Evolutionary conservation across 35 echinoderm and acorn worm genomes (phyloP).

Genomic region (Hemicentrotus pulcherrimus): DNA sequence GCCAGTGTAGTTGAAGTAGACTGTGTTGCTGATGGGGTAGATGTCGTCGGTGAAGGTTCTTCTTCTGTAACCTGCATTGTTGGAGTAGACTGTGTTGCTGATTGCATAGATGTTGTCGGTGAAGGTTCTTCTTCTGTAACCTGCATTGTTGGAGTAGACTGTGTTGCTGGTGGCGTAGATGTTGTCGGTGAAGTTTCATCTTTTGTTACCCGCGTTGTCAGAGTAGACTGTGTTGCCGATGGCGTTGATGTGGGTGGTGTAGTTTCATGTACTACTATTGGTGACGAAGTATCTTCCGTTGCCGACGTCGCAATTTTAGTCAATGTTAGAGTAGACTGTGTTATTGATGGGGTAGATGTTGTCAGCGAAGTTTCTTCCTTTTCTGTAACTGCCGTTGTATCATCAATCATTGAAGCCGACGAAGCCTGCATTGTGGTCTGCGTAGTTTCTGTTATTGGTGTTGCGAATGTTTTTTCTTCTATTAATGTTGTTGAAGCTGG

Average conservation of each 20-base stretch:
- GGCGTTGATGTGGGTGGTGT: not conserved
- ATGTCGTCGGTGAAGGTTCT: not conserved
- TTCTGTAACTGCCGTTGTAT: not conserved
- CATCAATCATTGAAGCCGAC: not conserved
- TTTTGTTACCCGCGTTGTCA: too few relatives aligned
- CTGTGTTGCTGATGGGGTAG: not conserved
- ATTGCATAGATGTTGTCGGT: not conserved
- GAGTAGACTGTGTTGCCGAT: not conserved
- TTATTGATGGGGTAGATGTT: not conserved
- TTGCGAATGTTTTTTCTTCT: not conserved
- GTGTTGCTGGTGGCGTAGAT: not conserved
- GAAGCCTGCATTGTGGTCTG: not conserved
- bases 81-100: not conserved
- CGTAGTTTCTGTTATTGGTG: not conserved
- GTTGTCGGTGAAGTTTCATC: not conserved
- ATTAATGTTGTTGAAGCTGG: slow-evolving; percentile 19
- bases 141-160: not conserved
- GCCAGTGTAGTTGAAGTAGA: not conserved
- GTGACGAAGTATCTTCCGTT: too few relatives aligned
- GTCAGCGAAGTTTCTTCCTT: not conserved
- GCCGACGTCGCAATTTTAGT: not conserved
- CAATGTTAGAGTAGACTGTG: not conserved
- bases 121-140: not conserved
- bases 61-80: not conserved
- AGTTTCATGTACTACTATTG: not conserved